These are phyloP conservation scores for Acyrthosiphon pisum DNA, from an alignment of 1,140 invertebrate species.

Conservation along the genomic window DNA sequence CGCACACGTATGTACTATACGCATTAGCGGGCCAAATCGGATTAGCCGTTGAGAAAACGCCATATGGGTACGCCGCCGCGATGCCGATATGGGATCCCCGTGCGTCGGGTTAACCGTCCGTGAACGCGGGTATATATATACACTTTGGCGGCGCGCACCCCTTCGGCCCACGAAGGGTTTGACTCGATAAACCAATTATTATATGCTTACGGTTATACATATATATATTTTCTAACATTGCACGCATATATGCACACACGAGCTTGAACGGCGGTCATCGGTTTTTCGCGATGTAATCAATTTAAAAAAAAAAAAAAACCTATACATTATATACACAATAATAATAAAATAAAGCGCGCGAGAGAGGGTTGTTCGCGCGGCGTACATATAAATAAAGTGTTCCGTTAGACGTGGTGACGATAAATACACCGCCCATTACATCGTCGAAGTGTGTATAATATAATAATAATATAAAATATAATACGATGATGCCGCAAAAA, in stretches of 20 bases:
- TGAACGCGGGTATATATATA: slow-evolving; percentile 13
- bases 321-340: not conserved
- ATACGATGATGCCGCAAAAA: not conserved
- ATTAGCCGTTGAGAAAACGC: slow-evolving; percentile 54
- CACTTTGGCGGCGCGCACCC: not conserved
- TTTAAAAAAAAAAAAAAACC: slow-evolving; percentile 27
- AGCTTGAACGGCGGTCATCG: slow-evolving; percentile 29
- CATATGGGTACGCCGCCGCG: slow-evolving; percentile 45
- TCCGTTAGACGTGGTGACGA: slow-evolving; percentile 9
- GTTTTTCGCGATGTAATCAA: slow-evolving; percentile 45
- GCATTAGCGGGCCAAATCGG: slow-evolving; percentile 53
- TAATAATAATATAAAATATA: not conserved
- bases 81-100: not conserved
- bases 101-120: slow-evolving; percentile 48
- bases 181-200: slow-evolving; percentile 57
- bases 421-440: slow-evolving; percentile 21
- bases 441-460: not conserved
- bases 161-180: not conserved
- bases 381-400: not conserved
- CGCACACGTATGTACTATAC: not conserved
- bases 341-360: slow-evolving; percentile 13
- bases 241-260: not conserved
- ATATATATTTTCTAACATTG: too few species aligned
- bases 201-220: not conserved
- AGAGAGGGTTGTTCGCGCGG: not conserved